Conservation (phyloP, 2,797 vertebrate genomes). For the Morelia viridis region DNA sequence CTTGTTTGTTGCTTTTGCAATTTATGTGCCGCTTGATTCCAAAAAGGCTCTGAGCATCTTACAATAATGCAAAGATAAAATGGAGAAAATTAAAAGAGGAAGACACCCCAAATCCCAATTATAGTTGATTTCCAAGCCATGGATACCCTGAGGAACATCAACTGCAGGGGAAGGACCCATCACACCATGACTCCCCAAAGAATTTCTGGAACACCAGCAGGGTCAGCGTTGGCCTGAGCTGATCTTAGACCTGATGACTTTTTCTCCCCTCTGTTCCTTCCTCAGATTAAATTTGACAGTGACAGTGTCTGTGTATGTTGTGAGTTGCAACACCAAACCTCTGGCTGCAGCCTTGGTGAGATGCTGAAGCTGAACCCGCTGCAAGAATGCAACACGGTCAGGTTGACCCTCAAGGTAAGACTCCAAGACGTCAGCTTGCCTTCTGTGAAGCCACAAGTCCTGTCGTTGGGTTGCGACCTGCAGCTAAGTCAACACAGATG, state of each 20-base stretch:
- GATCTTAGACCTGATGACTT: neutral
- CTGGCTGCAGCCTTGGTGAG: conserved; percentile 94
- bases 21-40: neutral
- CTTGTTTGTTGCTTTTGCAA: neutral
- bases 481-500: neutral
- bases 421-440: neutral
- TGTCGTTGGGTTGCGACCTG: neutral
- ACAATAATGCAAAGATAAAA: neutral
- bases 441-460: neutral
- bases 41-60: neutral
- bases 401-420: conserved; percentile 90
- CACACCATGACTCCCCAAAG: neutral
- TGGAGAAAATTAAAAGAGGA: neutral
- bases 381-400: conserved; percentile 90
- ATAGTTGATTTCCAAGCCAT: neutral
- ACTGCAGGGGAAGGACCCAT: neutral
- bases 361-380: conserved; percentile 94
- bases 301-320: conserved; percentile 98
- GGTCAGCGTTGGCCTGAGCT: neutral
- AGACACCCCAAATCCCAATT: neutral
- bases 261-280: conserved; percentile 33
- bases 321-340: conserved; percentile 89
- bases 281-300: conserved; percentile 94
- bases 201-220: neutral
- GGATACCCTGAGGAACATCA: neutral